These are phyloP conservation scores for Leucophenga montana DNA, from an alignment of 2,888 invertebrate species.

Conservation along the genomic window DNA sequence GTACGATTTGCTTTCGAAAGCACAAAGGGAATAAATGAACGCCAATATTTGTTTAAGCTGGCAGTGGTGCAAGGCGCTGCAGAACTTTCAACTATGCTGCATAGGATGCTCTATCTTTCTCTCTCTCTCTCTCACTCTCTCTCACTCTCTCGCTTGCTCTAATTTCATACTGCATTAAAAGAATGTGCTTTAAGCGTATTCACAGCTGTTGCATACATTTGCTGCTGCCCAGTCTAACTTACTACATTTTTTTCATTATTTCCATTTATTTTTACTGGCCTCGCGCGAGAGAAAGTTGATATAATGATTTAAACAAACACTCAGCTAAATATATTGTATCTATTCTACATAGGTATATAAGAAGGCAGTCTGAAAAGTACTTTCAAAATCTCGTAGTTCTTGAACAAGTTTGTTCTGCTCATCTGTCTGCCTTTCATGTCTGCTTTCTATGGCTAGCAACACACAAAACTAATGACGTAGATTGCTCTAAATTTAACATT, in stretches of 20 bases:
- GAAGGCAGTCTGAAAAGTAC: too few species aligned
- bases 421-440: too few species aligned
- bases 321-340: not conserved
- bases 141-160: not conserved
- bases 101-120: too few species aligned
- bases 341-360: not conserved
- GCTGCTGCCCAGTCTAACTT: not conserved
- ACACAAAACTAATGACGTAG: too few species aligned
- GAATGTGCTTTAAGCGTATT: not conserved
- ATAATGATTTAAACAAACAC: not conserved
- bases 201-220: constrained; percentile 3
- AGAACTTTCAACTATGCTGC: too few species aligned
- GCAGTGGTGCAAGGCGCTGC: too few species aligned
- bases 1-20: not conserved
- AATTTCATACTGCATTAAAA: not conserved
- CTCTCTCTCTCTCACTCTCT: not conserved
- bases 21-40: not conserved
- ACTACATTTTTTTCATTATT: not conserved
- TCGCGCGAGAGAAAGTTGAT: too few species aligned
- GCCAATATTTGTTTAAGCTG: not conserved
- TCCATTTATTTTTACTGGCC: not conserved
- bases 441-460: too few species aligned
- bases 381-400: too few species aligned
- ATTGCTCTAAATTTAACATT: too few species aligned
- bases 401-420: too few species aligned